Base-by-base conservation (phyloP, 2,888 invertebrate species). In the Brachyopa scutellaris region DNA sequence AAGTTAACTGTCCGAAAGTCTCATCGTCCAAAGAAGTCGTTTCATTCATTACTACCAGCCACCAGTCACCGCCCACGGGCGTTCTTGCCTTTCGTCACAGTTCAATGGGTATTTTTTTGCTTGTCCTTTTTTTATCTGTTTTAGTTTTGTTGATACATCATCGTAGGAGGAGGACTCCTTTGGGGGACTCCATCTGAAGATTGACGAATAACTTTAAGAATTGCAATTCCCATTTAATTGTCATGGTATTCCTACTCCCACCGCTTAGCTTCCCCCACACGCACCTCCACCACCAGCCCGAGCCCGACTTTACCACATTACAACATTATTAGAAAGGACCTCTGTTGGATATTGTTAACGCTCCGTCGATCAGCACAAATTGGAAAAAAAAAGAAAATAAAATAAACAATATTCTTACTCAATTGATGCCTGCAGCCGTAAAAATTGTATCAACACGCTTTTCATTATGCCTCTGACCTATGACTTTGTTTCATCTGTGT, bases 371-470 rank as follows among this genome's bases (percentile, higher is more conserved):
- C 57, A 59, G 64, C 55, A 33, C 59, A 80, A 76, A 76, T 76
- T 80, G 80, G 70, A 21, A 59, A 61, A 61, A 33, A 33, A 67
- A 66, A 57, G 61, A 42, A 33, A 38, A 26, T 5, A 47, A 78
- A 67, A 61, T 40, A 74, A 72, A 61, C 51, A 70, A 67, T 59
- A 53, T 59, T 55, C 51, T 69, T 33, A 77, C 66, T 76, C 82
- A 76, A 82, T 82, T 72, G 76, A 72, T 72, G 82, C 82, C 76
- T 49, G 82, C 82, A 82, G 82, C 82, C 76, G 82, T 77, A 82
- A 77, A 76, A 77, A 66, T 70, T 77, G 61, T 77, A 72, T 70
- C 77, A 70, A 82, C 82, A 77, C 72, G 64, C 59, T 70, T 70
- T 77, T 72, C 64, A 66, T 82, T 82, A 70, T 23, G 11, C 36